Evolutionary conservation across 2,888 invertebrate genomes (phyloP), one percentile per base, ranked within the genome.

Genomic region (Dynastes grantii): DNA sequence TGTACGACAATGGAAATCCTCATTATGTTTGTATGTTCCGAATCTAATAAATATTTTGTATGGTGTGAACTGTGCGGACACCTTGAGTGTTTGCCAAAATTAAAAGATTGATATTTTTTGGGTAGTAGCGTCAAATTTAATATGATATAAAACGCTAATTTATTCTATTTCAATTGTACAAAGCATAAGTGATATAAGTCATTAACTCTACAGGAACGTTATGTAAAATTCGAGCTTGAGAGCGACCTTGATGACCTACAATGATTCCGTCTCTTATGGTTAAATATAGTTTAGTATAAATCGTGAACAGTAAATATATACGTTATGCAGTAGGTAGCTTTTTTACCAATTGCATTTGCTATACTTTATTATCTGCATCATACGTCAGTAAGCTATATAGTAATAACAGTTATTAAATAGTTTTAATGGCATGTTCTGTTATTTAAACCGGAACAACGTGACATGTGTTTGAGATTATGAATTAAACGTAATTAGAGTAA

Each of bases 181-280:
- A 37, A 37, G 45, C 45, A 45, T 45, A 40, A 9, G 40, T 40
- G 1, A 45, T 8, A 45, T 45, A 45, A 8, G 11, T 45, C 45
- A 22, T 45, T 65, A 40, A 9, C 5, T 67, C n/a, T 16, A 1
- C 22, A 40, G 8, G 5, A 40, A 40, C 1, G 16, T 65, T 8
- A 9, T 67, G 49, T 22, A 6, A 67, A 37, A 67, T 67, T 67
- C 45, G 2, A 22, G 1, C 4, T 67, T 22, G 22, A 45, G 45
- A 67, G 22, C 49, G 67, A 67, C 67, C 49, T 67, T 67, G 67
- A 67, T 67, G 49, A 67, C 49, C 67, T 45, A 40, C 40, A 45
- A 67, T 22, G 67, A 49, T 67, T 67, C 45, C 40, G 22, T 8
- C 40, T 40, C 45, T 45, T 49, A 49, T 67, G 45, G 16, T 45